These are phyloP conservation scores for Nezara viridula DNA, from an alignment of 2,888 invertebrate genomes.

Conservation along the genomic window DNA sequence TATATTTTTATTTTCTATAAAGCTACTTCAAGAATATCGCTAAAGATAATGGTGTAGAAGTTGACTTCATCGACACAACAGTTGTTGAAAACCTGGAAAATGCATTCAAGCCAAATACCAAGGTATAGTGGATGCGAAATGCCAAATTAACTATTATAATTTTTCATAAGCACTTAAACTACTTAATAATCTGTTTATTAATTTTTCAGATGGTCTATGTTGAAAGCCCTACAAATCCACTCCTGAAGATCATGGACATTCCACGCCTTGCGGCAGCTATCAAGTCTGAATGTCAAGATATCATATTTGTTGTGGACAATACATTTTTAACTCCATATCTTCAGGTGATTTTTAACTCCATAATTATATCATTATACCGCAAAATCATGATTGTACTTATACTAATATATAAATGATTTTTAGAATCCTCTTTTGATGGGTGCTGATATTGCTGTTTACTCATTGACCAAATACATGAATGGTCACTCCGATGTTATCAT, in stretches of 20 bases:
- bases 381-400: too few species aligned
- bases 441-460: slow-evolving; percentile 92
- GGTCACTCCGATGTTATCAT: slow-evolving; percentile 98
- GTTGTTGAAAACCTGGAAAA: slow-evolving; percentile 76
- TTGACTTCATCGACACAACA: slow-evolving; percentile 84
- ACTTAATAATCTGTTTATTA: too few species aligned
- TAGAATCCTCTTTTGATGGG: too few species aligned
- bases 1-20: neutral
- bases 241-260: too few species aligned
- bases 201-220: too few species aligned
- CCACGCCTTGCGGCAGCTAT: slow-evolving; percentile 75
- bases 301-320: slow-evolving; percentile 89
- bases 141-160: too few species aligned
- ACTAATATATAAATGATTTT: too few species aligned
- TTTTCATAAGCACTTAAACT: too few species aligned
- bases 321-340: too few species aligned
- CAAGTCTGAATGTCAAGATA: slow-evolving; percentile 70
- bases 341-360: slow-evolving; percentile 75
- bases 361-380: too few species aligned
- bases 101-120: slow-evolving; percentile 86
- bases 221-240: too few species aligned
- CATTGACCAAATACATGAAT: slow-evolving; percentile 97
- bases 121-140: slow-evolving; percentile 73
- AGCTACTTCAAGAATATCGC: slow-evolving; percentile 72
- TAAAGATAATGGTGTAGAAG: slow-evolving; percentile 79